A percentile compares a stretch with the other conserved stretches of the same genome.
Conservation (phyloP, 2,888 invertebrate species). For the Drosophila sordidapex region DNA sequence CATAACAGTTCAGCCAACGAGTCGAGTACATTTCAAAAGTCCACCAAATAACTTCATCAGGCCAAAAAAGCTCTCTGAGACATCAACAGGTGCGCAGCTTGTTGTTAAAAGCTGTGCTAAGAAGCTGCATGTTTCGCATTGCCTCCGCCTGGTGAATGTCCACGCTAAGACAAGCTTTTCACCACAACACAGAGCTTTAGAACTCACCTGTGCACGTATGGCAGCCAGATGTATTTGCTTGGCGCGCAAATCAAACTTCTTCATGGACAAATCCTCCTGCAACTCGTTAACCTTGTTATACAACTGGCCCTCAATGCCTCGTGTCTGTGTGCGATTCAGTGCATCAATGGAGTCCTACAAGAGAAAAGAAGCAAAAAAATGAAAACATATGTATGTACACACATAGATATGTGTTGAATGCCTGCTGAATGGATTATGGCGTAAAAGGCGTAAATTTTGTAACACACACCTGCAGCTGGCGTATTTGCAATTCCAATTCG, state of each 20-base stretch:
- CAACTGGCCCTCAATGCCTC: constrained; percentile 91
- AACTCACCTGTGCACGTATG: constrained; percentile 94
- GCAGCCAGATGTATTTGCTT: constrained; percentile 96
- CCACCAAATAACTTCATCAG: constrained; percentile 6
- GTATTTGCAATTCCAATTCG: constrained; percentile 94
- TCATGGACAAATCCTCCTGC: constrained; percentile 97
- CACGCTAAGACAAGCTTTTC: constrained; percentile 34
- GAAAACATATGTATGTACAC: constrained; percentile 2
- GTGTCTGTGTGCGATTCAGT: constrained; percentile 91
- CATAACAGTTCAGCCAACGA: neutral
- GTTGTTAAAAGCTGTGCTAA: constrained; percentile 31
- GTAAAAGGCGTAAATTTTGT: constrained; percentile 15
- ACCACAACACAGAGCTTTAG: neutral
- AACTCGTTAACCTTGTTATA: constrained; percentile 98
- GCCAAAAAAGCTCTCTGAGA: constrained; percentile 21
- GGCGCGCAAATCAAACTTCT: constrained; percentile 96
- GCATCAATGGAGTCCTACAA: constrained; percentile 92
- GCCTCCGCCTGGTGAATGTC: constrained; percentile 18
- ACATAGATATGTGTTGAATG: constrained; percentile 7
- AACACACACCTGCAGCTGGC: constrained; percentile 89
- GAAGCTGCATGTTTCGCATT: constrained; percentile 4
- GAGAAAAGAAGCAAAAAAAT: neutral
- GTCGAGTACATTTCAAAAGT: neutral
- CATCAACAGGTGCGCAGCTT: constrained; percentile 58
- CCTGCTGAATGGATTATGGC: constrained; percentile 2